Evolutionary conservation across 2,888 invertebrate species (phyloP).

Genomic region (Bhutanitis thaidina): DNA sequence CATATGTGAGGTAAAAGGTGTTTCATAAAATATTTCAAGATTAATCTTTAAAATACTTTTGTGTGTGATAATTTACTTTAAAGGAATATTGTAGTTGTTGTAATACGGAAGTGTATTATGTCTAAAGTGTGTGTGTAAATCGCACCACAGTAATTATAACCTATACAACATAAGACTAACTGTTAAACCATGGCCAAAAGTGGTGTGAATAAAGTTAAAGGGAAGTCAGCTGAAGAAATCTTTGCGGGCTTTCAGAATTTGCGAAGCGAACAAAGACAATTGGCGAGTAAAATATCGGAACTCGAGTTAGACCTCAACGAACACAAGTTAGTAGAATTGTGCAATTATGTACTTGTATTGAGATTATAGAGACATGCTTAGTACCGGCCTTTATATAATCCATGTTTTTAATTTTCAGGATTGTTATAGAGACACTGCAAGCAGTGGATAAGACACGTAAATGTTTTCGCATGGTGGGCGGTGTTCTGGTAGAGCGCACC

Average conservation of each 20-base stretch:
- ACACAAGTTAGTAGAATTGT: constrained; percentile 87
- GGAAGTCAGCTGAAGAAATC: constrained; percentile 87
- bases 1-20: neutral
- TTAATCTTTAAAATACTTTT: constrained; percentile 1
- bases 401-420: constrained; percentile 73
- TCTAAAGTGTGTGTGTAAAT: neutral
- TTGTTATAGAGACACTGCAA: constrained; percentile 95
- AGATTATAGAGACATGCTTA: neutral
- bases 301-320: constrained; percentile 97
- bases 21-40: constrained; percentile 2
- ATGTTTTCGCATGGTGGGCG: constrained; percentile 96
- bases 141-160: constrained; percentile 8
- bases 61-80: neutral
- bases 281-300: constrained; percentile 94
- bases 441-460: constrained; percentile 90
- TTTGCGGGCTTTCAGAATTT: constrained; percentile 92
- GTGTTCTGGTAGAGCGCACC: constrained; percentile 94
- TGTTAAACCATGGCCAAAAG: constrained; percentile 47
- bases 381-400: neutral
- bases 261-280: constrained; percentile 91
- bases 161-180: neutral
- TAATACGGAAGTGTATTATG: neutral
- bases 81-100: neutral
- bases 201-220: constrained; percentile 58
- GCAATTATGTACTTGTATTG: no score